Evolutionary conservation across 2,797 vertebrate genomes (phyloP), one percentile per base, ranked within the genome.

Genomic region (Fistularia commersonii): DNA sequence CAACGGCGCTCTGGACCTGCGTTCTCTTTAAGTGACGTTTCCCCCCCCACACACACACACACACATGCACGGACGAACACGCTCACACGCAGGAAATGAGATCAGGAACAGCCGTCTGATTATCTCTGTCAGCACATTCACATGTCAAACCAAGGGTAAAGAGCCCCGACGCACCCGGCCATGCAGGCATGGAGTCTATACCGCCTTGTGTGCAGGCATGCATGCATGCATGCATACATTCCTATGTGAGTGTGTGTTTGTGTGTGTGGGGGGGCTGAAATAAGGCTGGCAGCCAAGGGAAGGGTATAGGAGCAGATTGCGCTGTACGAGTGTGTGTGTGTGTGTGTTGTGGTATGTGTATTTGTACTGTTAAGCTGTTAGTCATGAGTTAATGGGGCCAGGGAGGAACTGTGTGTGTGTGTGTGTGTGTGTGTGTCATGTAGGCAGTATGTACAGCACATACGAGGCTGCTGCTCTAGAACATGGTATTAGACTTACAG

Each of bases 341-440:
- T 0, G 11, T 55, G 10, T 42, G 31, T 44, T 45, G 10, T 14
- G 36, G 42, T 37, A 57, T 54, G 48, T 61, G 45, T 12, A 42
- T 51, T 60, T 71, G 61, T 54, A 53, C 62, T 45, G 60, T 45
- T 79, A 77, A 77, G 73, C 66, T 31, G 14, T 74, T 61, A 72
- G 65, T 70, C 69, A 74, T 69, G 67, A 75, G 54, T 51, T 78
- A 77, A 79, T 71, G 66, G 61, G 66, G 66, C 48, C 72, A 68
- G 7, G 39, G 41, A 14, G 13, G 51, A 43, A 38, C 32, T 12
- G 42, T 1, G 36, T 9, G 42, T 46, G 42, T 46, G 42, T 47
- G 39, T 42, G 41, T 56, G 14, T 45, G 46, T 52, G 51, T 46
- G 54, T 59, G 45, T 49, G 57, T 53, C 13, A 32, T 48, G 59